Evolutionary conservation across 2,888 invertebrate genomes (phyloP).

Genomic region (Agrotis exclamationis): DNA sequence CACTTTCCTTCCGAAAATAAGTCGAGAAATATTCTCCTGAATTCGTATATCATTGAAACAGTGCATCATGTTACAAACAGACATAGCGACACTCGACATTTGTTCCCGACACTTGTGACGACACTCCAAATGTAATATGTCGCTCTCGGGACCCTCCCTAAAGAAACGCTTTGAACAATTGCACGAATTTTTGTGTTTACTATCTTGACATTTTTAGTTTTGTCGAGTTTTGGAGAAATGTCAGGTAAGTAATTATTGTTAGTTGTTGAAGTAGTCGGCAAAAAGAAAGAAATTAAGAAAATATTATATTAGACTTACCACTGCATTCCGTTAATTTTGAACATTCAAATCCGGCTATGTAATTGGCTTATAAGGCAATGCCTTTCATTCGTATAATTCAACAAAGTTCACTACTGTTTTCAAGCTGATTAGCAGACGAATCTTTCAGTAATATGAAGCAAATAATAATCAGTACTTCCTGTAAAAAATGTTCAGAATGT

Average conservation of each 20-base stretch:
- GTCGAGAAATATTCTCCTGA: slow-evolving; percentile 26
- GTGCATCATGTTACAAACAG: slow-evolving; percentile 65
- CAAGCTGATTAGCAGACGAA: neutral
- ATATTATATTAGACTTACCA: neutral
- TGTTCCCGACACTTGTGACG: slow-evolving; percentile 61
- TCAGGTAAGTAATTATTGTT: slow-evolving; percentile 46
- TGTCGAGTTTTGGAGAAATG: slow-evolving; percentile 42
- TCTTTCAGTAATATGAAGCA: neutral
- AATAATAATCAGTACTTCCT: neutral
- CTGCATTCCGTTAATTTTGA: neutral
- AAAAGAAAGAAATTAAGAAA: neutral
- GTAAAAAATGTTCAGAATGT: neutral
- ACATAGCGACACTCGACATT: slow-evolving; percentile 61
- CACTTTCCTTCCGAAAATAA: slow-evolving; percentile 18
- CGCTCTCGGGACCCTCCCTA: slow-evolving; percentile 63
- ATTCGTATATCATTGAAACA: slow-evolving; percentile 51
- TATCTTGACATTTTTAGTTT: slow-evolving; percentile 50
- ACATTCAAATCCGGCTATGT: neutral
- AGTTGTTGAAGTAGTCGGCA: slow-evolving; percentile 1
- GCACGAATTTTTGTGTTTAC: slow-evolving; percentile 59
- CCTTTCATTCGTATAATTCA: neutral
- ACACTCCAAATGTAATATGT: slow-evolving; percentile 69
- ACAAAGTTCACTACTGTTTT: neutral
- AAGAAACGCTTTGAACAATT: slow-evolving; percentile 65
- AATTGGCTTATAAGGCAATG: neutral